phyloP scores from a whole-genome alignment of 2,888 invertebrate species.

The Pristionchus exspectatus region DNA sequence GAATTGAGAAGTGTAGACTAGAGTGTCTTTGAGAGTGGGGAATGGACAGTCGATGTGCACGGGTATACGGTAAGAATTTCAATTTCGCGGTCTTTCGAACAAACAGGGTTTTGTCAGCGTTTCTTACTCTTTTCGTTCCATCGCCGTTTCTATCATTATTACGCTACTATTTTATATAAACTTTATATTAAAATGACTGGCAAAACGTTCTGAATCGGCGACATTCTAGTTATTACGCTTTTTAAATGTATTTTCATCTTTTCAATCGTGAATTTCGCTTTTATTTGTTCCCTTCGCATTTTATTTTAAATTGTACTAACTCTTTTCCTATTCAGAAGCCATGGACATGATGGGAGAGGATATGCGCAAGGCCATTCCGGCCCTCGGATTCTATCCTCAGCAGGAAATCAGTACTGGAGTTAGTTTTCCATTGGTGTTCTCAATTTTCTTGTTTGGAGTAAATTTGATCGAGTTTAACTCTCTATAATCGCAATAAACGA shows the following conservation, averaged over 20 bases:
- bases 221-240: neutral
- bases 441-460: neutral
- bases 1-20: neutral
- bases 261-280: neutral
- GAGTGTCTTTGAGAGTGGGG: neutral
- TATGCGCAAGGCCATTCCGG: constrained; percentile 73
- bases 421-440: constrained; percentile 56
- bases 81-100: constrained; percentile 43
- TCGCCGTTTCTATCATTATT: neutral
- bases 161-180: neutral
- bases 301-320: neutral
- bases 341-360: constrained; percentile 73
- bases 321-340: constrained; percentile 51
- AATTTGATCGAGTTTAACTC: neutral
- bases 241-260: neutral
- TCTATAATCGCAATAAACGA: neutral
- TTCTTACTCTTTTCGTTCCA: neutral
- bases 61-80: constrained; percentile 39
- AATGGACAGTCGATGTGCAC: constrained; percentile 11
- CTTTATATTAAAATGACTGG: neutral
- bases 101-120: constrained; percentile 33
- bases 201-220: neutral
- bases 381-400: constrained; percentile 75
- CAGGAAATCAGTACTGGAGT: constrained; percentile 75
- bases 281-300: neutral